Evolutionary conservation across 2,888 invertebrate genomes (phyloP), one percentile per base, ranked within the genome.

Genomic region (Cyrtodaria siliqua): DNA sequence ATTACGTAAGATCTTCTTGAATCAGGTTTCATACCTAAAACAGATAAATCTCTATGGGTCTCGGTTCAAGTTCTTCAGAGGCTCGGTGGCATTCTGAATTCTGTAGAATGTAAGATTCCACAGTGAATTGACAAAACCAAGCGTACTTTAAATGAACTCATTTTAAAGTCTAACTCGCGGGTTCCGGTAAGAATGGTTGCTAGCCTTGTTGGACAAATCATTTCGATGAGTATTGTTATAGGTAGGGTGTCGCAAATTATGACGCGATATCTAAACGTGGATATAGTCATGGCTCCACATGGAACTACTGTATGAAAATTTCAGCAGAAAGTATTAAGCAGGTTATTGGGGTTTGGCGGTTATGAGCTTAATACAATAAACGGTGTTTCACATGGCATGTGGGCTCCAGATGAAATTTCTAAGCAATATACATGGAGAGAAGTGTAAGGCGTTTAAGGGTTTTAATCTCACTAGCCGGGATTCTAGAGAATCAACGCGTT

Each of bases 341-440:
- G 23, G 12, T 62, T 9, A 14, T 23, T 20, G 6, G 63, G 63
- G 6, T 63, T 6, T 63, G 63, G 23, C 9, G 38, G 63, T 20
- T 52, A 63, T 38, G 63, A 63, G 40, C 20, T 62, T 12, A 24
- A 33, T 44, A 66, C 66, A 14, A 24, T 56, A 3, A 27, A 56
- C 27, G 55, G n/a, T n/a, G n/a, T n/a, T n/a, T n/a, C n/a, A n/a
- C n/a, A n/a, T n/a, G n/a, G n/a, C n/a, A n/a, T n/a, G 44, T 53
- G 64, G 64, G 2, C 47, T 23, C 18, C 50, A 33, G 20, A 16
- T n/a, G 53, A 67, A 33, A 40, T 27, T n/a, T 26, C 4, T 20
- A 24, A 40, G 24, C 60, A 33, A 12, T 49, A 50, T n/a, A 77
- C 66, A 12, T 77, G 72, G 72, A 63, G 71, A 29, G 56, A 64